These are phyloP conservation scores for Aethina tumida DNA, from an alignment of 1,140 invertebrate species.

Conservation along the genomic window DNA sequence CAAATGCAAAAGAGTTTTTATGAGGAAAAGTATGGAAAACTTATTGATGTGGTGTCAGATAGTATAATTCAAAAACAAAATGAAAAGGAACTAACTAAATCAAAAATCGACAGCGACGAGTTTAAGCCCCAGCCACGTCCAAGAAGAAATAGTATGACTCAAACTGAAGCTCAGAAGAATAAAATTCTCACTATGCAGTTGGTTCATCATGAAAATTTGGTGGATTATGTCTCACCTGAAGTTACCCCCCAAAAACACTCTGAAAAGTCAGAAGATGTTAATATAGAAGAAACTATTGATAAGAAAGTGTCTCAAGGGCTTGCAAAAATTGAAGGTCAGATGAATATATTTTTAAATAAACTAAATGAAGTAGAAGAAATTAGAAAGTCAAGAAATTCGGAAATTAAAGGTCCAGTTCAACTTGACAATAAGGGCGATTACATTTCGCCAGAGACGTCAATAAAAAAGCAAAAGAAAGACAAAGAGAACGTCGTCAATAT, in stretches of 20 bases:
- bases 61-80: constrained; percentile 15
- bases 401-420: constrained; percentile 4
- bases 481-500: background rate
- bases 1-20: constrained; percentile 26
- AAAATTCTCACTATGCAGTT: constrained; percentile 12
- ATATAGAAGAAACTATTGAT: constrained; percentile 10
- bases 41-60: constrained; percentile 22
- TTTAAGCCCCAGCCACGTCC: background rate
- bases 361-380: constrained; percentile 23
- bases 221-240: no score
- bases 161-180: constrained; percentile 15
- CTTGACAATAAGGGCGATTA: constrained; percentile 3
- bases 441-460: constrained; percentile 2
- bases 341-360: constrained; percentile 29
- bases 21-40: constrained; percentile 30
- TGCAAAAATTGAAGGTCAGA: constrained; percentile 29
- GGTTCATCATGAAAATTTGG: no score
- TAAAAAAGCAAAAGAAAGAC: background rate
- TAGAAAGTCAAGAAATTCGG: constrained; percentile 7
- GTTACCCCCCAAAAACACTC: no score
- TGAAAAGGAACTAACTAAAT: constrained; percentile 8
- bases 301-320: constrained; percentile 26
- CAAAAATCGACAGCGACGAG: constrained; percentile 5
- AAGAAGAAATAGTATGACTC: constrained; percentile 16
- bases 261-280: background rate